Evolutionary conservation across 2,888 invertebrate genomes (phyloP), one percentile per base, ranked within the genome.

Genomic region (Lypha dubia): DNA sequence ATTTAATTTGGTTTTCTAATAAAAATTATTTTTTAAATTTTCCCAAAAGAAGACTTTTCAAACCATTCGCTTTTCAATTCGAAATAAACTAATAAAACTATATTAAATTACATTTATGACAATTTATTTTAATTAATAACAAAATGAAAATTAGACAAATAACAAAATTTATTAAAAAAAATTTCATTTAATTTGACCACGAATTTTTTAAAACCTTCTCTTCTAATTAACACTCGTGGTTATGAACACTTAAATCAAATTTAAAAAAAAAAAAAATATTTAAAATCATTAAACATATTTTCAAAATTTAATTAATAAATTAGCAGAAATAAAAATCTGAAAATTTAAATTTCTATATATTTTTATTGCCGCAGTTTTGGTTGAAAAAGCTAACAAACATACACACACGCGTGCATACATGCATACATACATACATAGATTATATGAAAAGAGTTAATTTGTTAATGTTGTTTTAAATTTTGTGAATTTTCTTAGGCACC

Each of bases 291-390:
- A 24, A 68, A 68, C 35, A 68, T 77, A 68, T 68, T 77, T 60
- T 38, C 28, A 68, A 77, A n/a, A 77, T 77, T 77, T 51, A 77
- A 77, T 77, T 77, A 77, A 51, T 51, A 68, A 68, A 38, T 68
- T 51, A 60, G 60, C 17, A 22, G 44, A 65, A 56, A 38, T 9
- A 58, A 58, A 17, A 11, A 15, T 63, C 60, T 9, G 28, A 20
- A 38, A 35, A 49, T n/a, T 49, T 35, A 3, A 22, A 17, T 35
- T 13, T 11, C 32, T 46, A n/a, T 24, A 32, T n/a, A 15, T 17
- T 41, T 15, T 8, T 4, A 35, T 17, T n/a, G 35, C 1, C 1
- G 13, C 56, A 58, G 32, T 71, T 28, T 24, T 22, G 22, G 35
- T n/a, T 28, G 4, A n/a, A 24, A 28, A 17, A 44, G n/a, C n/a